These are phyloP conservation scores for Stenopsyche tienmushanensis DNA, from an alignment of 1,140 invertebrate genomes.

Conservation along the genomic window DNA sequence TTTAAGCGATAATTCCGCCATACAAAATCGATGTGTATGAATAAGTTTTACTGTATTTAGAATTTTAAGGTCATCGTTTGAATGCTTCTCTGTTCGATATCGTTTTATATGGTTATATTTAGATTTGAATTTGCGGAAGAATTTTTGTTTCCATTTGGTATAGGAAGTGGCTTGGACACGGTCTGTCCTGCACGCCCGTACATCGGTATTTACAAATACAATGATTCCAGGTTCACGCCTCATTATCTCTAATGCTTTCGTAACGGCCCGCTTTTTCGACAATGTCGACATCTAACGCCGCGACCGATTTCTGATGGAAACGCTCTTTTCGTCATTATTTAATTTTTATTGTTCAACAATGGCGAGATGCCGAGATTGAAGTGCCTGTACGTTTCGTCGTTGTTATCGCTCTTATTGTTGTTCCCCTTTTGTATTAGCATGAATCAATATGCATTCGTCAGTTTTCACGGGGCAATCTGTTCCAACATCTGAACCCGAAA, in stretches of 20 bases:
- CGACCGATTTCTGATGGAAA: slow-evolving; percentile 24
- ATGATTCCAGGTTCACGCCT: slow-evolving; percentile 36
- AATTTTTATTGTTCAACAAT: slow-evolving; percentile 14
- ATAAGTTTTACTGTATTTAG: too few relatives aligned
- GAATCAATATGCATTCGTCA: slow-evolving; percentile 5
- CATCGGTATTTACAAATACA: slow-evolving; percentile 34
- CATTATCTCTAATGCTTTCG: slow-evolving; percentile 40
- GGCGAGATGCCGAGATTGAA: neutral
- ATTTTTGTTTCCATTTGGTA: too few relatives aligned
- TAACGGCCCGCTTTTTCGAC: slow-evolving; percentile 38
- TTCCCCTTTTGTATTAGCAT: slow-evolving; percentile 6
- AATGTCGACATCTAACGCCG: slow-evolving; percentile 27
- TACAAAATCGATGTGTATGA: too few relatives aligned
- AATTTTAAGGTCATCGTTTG: too few relatives aligned
- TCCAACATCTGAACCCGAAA: too few relatives aligned
- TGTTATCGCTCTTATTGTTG: neutral
- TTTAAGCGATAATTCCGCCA: too few relatives aligned
- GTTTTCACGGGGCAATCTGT: neutral
- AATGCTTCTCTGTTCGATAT: too few relatives aligned
- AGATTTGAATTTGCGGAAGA: too few relatives aligned
- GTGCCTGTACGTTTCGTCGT: neutral
- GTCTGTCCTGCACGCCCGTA: neutral
- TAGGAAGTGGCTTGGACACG: slow-evolving; percentile 2
- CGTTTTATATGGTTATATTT: too few relatives aligned
- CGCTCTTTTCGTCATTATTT: slow-evolving; percentile 9